Base-by-base conservation (phyloP, 2,797 vertebrate genomes). In the Spinus olivaceus region DNA sequence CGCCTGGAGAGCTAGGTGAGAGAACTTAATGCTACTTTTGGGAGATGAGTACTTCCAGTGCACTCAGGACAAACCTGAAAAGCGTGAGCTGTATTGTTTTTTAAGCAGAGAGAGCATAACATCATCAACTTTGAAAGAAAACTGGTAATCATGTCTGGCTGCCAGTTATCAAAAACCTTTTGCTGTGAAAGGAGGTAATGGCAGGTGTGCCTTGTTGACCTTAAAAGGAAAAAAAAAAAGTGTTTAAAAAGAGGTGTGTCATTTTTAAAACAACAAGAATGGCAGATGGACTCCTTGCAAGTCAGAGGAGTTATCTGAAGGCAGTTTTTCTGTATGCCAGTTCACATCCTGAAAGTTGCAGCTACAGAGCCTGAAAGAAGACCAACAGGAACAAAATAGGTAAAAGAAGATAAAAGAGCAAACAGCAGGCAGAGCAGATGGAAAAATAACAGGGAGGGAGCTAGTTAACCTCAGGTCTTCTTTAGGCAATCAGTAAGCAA, bases 381-480 rank as follows among this genome's bases (percentile, higher is more conserved):
- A 42, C 19, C 1, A 3, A 12, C 8, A 27, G 33, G 24, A 30
- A 35, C 16, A 37, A 78, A 82, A 71, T 11, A 74, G n/a, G 32
- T 65, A 14, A 72, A 71, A 56, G 69, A 72, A 81, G 82, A 46
- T 41, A 70, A 80, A 81, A 46, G 44, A 86, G 60, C 71, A 50
- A 51, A 21, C 61, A 81, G 54, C 85, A 56, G 63, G 70, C 78
- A 92, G 46, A 83, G 47, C 67, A 80, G 88, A 86, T 83, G 79
- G 79, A 79, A 92, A 87, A 78, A 53, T 72, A 78, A 37, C 20
- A 60, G 41, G n/a, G 64, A 87, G 95, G 96, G 91, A 81, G 91
- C 90, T 97, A 95, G 97, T 97, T 96, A 97, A 94, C 94, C 82
- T 57, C 86, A 50, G 44, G 97, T 97, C 97, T 94, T 97, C 97